A percentile compares a stretch with the other conserved stretches of the same genome.
These are phyloP conservation scores for Aporophyla lueneburgensis DNA, from an alignment of 2,888 invertebrate genomes.

Conservation along the genomic window DNA sequence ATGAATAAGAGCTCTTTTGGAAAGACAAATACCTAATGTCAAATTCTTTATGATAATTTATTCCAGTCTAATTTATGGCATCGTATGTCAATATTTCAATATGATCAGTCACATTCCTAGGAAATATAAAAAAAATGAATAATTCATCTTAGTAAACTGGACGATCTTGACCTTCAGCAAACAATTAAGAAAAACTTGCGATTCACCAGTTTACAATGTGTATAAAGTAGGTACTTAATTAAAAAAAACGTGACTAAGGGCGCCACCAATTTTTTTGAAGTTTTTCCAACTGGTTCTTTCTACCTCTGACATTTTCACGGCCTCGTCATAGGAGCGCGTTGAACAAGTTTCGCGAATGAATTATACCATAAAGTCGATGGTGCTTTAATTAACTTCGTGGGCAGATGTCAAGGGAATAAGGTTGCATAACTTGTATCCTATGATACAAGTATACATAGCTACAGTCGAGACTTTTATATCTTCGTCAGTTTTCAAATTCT, in stretches of 20 bases:
- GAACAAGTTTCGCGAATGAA: conserved; percentile 32
- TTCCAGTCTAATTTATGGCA: neutral
- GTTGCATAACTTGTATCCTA: conserved; percentile 9
- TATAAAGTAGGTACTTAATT: neutral
- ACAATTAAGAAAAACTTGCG: neutral
- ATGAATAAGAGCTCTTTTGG: neutral
- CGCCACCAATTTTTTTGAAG: neutral
- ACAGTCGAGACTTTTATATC: neutral
- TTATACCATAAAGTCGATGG: conserved; percentile 11
- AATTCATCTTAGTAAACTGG: neutral
- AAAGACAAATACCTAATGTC: neutral
- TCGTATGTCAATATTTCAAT: neutral
- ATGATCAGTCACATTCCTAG: neutral
- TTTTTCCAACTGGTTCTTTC: neutral
- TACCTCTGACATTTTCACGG: conserved; percentile 8
- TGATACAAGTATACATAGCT: neutral
- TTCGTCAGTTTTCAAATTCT: neutral
- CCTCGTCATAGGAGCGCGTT: conserved; percentile 1
- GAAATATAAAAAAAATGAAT: neutral
- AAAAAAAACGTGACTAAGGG: neutral
- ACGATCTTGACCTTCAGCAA: conserved; percentile 16
- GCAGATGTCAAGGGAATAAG: conserved; percentile 20
- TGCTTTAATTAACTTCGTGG: conserved; percentile 10
- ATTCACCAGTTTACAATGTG: neutral
- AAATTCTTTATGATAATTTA: neutral